Base-by-base conservation (phyloP, 2,888 invertebrate genomes). In the Eupelmus urozonus region DNA sequence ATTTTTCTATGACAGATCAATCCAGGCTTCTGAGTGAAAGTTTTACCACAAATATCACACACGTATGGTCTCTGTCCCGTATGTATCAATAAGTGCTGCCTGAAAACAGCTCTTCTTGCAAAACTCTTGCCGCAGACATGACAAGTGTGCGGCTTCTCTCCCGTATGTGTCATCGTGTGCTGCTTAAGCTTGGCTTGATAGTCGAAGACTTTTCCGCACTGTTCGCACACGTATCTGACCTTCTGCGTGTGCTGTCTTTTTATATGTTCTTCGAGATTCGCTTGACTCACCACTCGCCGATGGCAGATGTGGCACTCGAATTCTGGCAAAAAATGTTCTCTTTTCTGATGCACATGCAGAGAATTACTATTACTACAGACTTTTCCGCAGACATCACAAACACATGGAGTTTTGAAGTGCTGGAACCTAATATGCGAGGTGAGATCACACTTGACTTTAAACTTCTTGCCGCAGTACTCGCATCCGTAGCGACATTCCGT, bases 1-100 rank as follows among this genome's bases (percentile, higher is more conserved):
- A 86, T 88, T 69, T 90, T 90, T 25, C 90, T 84, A 60, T 89
- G 90, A 53, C 89, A 89, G 27, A 90, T 89, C 5, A 90, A 79
- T 0, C 89, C 89, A 0, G 89, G 89, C 57, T 90, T 90, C 69
- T 90, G 89, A 0, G 89, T 88, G 76, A 89, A 90, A 1, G 86
- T 85, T 59, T 90, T 90, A 3, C 89, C 89, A 25, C 90, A 90
- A n/a, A 90, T 89, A 40, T 90, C 90, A 72, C 90, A 90, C 0
- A 87, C 82, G 74, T 89, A 90, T 0, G 89, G 88, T 29, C 86
- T 83, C 57, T 89, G 86, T 0, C 90, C 90, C 0, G 89, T 89
- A 66, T 90, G 90, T 25, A 89, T 90, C 7, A 90, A 83, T 23
- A 89, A 73, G 74, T 90, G 90, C 29, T 90, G 89, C 1, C 89